These are phyloP conservation scores for Rhabdophis nuchalis DNA, from an alignment of 2,797 vertebrate genomes.

Conservation along the genomic window DNA sequence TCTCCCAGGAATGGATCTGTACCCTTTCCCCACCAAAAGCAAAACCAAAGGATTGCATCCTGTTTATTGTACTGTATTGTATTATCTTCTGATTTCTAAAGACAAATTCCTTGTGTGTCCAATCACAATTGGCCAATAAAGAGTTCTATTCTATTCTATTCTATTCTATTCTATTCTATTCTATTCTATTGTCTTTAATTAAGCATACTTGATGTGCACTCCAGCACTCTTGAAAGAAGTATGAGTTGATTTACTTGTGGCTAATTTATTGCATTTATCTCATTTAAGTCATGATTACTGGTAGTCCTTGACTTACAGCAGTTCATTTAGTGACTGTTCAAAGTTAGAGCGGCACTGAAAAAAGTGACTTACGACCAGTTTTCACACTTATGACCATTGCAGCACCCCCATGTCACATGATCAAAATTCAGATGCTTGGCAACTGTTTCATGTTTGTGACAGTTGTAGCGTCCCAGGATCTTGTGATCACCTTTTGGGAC, in stretches of 20 bases:
- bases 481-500: no score
- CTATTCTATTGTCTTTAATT: background rate
- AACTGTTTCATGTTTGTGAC: background rate
- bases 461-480: background rate
- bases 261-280: background rate
- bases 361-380: no score
- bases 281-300: background rate
- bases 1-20: background rate
- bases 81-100: background rate
- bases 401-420: no score
- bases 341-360: no score
- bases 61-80: background rate
- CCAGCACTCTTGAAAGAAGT: background rate
- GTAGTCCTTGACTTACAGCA: no score
- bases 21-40: accelerated
- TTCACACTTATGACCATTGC: no score
- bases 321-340: no score
- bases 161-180: no score
- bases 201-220: background rate
- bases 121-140: no score
- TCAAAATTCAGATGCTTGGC: no score
- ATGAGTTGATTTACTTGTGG: background rate
- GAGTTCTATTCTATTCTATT: no score
- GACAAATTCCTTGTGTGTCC: no score
- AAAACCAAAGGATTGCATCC: background rate